Evolutionary conservation across 2,888 invertebrate species (phyloP).

Genomic region (Philonicus albiceps): DNA sequence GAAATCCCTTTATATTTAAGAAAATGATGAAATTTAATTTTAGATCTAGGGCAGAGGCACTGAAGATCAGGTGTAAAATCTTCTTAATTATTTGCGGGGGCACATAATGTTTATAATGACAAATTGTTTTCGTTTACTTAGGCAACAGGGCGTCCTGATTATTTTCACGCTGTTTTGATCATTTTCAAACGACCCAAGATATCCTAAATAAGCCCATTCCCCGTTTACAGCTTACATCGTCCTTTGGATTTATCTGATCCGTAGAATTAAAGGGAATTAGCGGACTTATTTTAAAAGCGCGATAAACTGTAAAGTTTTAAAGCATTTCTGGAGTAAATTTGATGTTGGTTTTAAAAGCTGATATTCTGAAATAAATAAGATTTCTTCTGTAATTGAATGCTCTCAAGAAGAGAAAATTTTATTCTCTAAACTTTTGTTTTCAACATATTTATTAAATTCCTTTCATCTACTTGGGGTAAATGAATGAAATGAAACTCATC

Average conservation of each 20-base stretch:
- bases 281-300: not conserved
- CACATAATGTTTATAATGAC: not conserved
- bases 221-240: not conserved
- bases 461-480: too few relatives aligned
- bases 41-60: not conserved
- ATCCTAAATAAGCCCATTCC: not conserved
- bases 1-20: not conserved
- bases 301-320: not conserved
- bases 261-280: not conserved
- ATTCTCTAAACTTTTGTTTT: too few relatives aligned
- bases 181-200: not conserved
- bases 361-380: not conserved
- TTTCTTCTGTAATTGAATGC: not conserved
- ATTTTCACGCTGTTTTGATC: not conserved
- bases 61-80: not conserved
- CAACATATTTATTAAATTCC: too few relatives aligned
- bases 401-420: too few relatives aligned
- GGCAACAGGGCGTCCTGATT: not conserved
- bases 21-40: not conserved
- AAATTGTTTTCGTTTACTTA: slow-evolving; percentile 9
- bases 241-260: not conserved
- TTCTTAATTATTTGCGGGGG: not conserved
- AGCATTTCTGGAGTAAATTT: not conserved
- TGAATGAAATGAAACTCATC: too few relatives aligned
- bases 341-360: not conserved